Evolutionary conservation across 2,797 vertebrate species (phyloP), one percentile per base, ranked within the genome.

Genomic region (Champsocephalus gunnari): DNA sequence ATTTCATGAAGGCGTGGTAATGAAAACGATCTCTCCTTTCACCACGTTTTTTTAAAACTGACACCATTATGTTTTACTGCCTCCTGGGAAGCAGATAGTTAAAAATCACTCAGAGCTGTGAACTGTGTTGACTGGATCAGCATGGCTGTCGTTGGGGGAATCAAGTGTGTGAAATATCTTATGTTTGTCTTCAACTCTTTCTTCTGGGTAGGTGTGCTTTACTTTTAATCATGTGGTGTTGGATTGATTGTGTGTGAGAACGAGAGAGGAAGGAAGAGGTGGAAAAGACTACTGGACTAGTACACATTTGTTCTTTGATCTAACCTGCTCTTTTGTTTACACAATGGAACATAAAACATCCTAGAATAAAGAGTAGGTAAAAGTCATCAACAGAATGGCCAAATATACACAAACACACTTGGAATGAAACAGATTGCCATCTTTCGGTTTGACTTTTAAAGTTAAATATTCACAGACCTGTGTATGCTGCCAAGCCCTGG

Each of bases 81-180:
- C 24, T 60, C n/a, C 10, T 54, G 6, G 13, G 45, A 48, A 62
- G 10, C 61, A 59, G 71, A 62, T 60, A 54, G 34, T 9, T 67
- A n/a, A 47, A 55, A 34, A 7, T 48, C 13, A 13, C 43, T 61
- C 7, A 4, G 0, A 64, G 60, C 1, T 14, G 48, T 21, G 32
- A 21, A 32, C 3, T 19, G 48, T 53, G 24, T 49, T n/a, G 48
- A 49, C 56, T 19, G 66, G 71, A 41, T 67, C 80, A 88, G 12
- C 75, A 95, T 95, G 94, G 92, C 81, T 62, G 34, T 93, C 12
- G 8, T 5, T 16, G 89, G 92, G 61, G 92, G 94, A 60, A 82
- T 92, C 66, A 88, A 87, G 66, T 93, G 84, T 83, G 50, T 95
- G 9, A 96, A 95, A 82, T 94, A 92, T 78, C n/a, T 92, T 7